A percentile compares a stretch with the other conserved stretches of the same genome.
Evolutionary conservation across 2,113 vertebrate genomes (phyloP).

Genomic region (Rallus limicola): DNA sequence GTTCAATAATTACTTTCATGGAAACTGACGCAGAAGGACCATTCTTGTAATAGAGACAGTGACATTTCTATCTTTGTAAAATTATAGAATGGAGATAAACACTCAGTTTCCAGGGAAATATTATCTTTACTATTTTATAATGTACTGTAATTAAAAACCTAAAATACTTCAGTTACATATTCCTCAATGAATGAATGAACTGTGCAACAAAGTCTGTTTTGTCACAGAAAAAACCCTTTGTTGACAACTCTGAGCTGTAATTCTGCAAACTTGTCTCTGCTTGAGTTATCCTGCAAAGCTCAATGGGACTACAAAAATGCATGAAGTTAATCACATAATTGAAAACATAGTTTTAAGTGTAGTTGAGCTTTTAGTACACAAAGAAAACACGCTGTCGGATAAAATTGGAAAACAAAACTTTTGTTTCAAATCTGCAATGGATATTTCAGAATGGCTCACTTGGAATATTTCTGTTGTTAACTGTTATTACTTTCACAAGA

Average conservation of each 20-base stretch:
- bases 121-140: conserved; percentile 34
- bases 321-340: conserved; percentile 25
- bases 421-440: neutral
- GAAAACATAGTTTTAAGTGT: conserved; percentile 20
- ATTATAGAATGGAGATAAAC: conserved; percentile 11
- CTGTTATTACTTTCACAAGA: neutral
- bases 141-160: conserved; percentile 8
- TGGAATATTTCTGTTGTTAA: neutral
- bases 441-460: neutral
- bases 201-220: neutral
- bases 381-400: neutral
- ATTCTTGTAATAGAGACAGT: neutral
- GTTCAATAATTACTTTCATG: neutral
- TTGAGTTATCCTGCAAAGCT: conserved; percentile 5
- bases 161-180: neutral
- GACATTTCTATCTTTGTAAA: conserved; percentile 26
- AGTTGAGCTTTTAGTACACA: neutral
- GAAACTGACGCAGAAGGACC: conserved; percentile 22
- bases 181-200: neutral
- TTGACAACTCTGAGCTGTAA: neutral
- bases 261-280: conserved; percentile 13
- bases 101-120: conserved; percentile 18
- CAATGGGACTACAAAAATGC: conserved; percentile 18
- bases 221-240: neutral
- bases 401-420: neutral